Conservation (phyloP, 2,797 vertebrate genomes). For the Parambassis ranga region DNA sequence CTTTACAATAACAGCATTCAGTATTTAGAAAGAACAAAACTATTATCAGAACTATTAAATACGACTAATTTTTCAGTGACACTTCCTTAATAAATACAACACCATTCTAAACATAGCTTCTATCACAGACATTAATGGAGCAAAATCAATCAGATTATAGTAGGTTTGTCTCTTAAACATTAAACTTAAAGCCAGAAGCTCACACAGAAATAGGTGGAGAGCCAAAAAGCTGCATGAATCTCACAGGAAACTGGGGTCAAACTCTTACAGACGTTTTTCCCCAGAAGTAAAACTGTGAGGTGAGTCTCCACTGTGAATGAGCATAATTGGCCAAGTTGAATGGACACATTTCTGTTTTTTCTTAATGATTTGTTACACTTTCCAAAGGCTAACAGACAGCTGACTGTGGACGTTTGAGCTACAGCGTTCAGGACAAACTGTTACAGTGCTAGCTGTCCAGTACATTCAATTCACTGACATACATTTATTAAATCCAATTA, state of each 20-base stretch:
- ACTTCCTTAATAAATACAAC: neutral
- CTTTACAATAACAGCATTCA: no score
- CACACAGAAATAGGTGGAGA: constrained; percentile 57
- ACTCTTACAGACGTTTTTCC: constrained; percentile 67
- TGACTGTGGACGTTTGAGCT: constrained; percentile 13
- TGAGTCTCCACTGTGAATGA: constrained; percentile 44
- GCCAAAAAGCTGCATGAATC: constrained; percentile 69
- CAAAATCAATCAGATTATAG: constrained; percentile 29
- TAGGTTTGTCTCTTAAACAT: constrained; percentile 43
- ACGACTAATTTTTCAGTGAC: neutral
- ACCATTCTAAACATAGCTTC: neutral
- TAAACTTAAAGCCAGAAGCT: constrained; percentile 27
- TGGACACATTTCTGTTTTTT: neutral
- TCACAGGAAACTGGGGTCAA: constrained; percentile 81
- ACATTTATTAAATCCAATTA: neutral
- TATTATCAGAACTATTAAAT: neutral
- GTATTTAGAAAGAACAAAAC: neutral
- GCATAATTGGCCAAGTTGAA: constrained; percentile 36
- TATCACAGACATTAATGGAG: constrained; percentile 12
- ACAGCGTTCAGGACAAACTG: neutral
- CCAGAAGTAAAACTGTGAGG: constrained; percentile 69
- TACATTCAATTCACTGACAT: neutral
- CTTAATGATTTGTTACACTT: constrained; percentile 12
- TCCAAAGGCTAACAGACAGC: constrained; percentile 16
- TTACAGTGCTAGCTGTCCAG: neutral